Conservation (phyloP, 2,888 invertebrate species). For the Tetranychus truncatus region DNA sequence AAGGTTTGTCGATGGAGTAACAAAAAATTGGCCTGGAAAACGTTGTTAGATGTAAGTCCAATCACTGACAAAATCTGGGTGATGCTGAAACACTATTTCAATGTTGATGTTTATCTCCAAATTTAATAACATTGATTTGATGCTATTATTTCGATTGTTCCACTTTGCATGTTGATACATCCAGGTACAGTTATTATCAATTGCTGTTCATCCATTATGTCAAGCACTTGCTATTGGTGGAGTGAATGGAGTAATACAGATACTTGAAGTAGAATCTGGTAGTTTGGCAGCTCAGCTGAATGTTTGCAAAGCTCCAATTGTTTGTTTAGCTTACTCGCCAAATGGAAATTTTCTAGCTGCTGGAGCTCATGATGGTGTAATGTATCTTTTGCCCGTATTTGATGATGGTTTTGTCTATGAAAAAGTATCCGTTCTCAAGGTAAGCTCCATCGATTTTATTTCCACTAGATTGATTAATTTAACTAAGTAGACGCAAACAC, state of each 20-base stretch:
- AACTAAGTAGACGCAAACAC: too few relatives aligned
- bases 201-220: conserved; percentile 20
- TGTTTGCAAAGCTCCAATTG: conserved; percentile 15
- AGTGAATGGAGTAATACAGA: conserved; percentile 63
- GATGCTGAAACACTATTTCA: too few relatives aligned
- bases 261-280: conserved; percentile 11
- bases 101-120: too few relatives aligned
- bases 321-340: conserved; percentile 19
- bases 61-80: too few relatives aligned
- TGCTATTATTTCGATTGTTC: too few relatives aligned
- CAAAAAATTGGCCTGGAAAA: conserved; percentile 14
- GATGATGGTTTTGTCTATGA: conserved; percentile 19
- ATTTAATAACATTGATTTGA: too few relatives aligned
- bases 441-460: not conserved
- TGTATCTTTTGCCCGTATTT: conserved; percentile 18
- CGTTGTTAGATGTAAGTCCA: conserved; percentile 5
- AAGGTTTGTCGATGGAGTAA: conserved; percentile 20
- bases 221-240: conserved; percentile 57
- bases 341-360: conserved; percentile 19
- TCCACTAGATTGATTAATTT: too few relatives aligned
- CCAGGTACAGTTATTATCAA: conserved; percentile 9
- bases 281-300: conserved; percentile 14
- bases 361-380: conserved; percentile 19
- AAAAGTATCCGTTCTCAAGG: conserved; percentile 22
- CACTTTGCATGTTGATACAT: not conserved